Evolutionary conservation across 2,797 vertebrate genomes (phyloP).

Genomic region (Triplophysa yarkandensis): DNA sequence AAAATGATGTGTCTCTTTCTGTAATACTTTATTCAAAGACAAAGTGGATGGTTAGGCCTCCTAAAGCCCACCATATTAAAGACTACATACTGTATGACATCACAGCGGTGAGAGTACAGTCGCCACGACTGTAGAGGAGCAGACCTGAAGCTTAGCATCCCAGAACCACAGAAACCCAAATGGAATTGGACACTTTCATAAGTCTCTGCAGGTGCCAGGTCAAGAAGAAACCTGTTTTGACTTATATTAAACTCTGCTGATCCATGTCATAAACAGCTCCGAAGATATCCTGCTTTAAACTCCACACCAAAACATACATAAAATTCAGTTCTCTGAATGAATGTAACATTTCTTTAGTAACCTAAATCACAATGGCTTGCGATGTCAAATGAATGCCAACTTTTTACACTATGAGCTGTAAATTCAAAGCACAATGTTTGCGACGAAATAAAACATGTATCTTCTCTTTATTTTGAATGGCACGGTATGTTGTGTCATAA

Average conservation of each 20-base stretch:
- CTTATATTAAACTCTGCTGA: constrained; percentile 36
- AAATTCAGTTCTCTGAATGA: neutral
- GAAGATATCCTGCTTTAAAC: constrained; percentile 17
- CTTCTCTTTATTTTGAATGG: constrained; percentile 48
- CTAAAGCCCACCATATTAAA: constrained; percentile 43
- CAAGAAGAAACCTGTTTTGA: constrained; percentile 22
- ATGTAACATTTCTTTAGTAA: neutral
- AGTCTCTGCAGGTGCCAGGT: constrained; percentile 41
- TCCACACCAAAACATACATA: neutral
- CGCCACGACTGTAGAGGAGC: constrained; percentile 38
- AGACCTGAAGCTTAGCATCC: constrained; percentile 40
- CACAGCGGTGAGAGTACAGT: constrained; percentile 20
- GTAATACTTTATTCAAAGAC: constrained; percentile 45
- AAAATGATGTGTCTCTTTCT: constrained; percentile 17
- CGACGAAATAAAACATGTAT: constrained; percentile 18
- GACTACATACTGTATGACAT: constrained; percentile 29
- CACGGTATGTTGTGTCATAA: constrained; percentile 54
- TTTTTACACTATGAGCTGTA: neutral
- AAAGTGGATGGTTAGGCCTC: constrained; percentile 34
- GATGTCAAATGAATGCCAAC: neutral
- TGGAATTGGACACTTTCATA: constrained; percentile 38
- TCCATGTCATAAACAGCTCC: constrained; percentile 41
- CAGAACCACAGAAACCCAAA: constrained; percentile 47
- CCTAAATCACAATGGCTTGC: neutral
- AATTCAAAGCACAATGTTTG: constrained; percentile 2